Percentiles rank a stretch among this genome's conserved stretches.
phyloP scores from a whole-genome alignment of 1,140 invertebrate genomes.

The Zaprionus tsacasi region DNA sequence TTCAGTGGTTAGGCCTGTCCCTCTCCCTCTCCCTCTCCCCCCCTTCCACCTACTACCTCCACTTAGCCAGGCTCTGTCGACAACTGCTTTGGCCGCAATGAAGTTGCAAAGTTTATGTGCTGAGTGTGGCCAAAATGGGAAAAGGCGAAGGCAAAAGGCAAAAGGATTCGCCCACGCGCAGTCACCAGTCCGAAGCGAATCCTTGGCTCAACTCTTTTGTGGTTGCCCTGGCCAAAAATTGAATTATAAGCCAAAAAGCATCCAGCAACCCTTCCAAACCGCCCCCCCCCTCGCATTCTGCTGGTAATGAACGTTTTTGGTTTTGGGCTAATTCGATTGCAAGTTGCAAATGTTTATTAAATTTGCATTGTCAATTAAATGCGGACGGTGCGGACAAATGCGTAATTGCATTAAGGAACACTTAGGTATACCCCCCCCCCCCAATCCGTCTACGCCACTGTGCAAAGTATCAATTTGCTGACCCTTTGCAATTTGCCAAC shows the following conservation, averaged over 20 bases:
- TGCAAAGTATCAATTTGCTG: constrained; percentile 35
- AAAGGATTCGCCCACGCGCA: constrained; percentile 1
- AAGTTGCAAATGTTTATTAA: constrained; percentile 72
- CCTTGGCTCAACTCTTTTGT: constrained; percentile 41
- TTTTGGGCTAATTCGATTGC: constrained; percentile 61
- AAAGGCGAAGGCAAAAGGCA: background rate
- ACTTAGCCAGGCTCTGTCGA: constrained; percentile 34
- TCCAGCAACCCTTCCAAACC: background rate
- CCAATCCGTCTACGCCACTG: background rate
- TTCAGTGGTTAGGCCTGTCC: constrained; percentile 67
- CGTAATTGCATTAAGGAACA: constrained; percentile 66
- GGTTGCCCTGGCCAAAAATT: constrained; percentile 47
- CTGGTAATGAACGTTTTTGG: constrained; percentile 29
- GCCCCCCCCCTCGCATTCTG: background rate
- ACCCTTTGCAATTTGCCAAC: constrained; percentile 48
- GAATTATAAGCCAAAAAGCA: constrained; percentile 46
- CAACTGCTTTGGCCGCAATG: constrained; percentile 68
- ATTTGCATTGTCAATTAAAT: constrained; percentile 79
- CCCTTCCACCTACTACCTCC: background rate
- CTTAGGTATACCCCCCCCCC: background rate
- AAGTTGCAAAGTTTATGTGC: constrained; percentile 73
- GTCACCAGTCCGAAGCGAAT: background rate
- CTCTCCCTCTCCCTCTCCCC: background rate
- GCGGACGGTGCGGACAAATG: constrained; percentile 7
- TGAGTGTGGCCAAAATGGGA: constrained; percentile 48